Evolutionary conservation across 2,888 invertebrate genomes (phyloP), one percentile per base, ranked within the genome.

Genomic region (Drosophila macrothrix): DNA sequence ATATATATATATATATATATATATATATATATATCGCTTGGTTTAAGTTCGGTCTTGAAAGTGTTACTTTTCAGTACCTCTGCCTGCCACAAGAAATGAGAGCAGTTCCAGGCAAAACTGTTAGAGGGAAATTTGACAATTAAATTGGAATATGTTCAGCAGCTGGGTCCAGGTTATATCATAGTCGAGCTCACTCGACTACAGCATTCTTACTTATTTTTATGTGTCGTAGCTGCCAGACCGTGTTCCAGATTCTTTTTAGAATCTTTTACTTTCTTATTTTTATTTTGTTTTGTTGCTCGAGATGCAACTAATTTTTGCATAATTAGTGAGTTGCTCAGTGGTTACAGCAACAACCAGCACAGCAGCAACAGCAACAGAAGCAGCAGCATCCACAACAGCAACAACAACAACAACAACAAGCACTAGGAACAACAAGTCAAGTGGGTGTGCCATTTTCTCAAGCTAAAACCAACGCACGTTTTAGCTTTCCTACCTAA

Each of bases 401-500:
- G 1, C 60, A 28, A 25, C 58, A 66, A 6, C 60, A 28, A 29
- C 64, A 52, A 31, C 61, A 64, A 14, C 53, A 62, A 43, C 70
- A 61, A 22, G 14, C 4, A 14, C 14, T n/a, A 22, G 41, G 41
- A 22, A 67, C 71, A 84, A 67, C 81, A 81, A 84, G 84, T 88
- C 88, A 88, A 84, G 86, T 86, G 82, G 72, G 79, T 88, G 89
- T 88, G 87, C 84, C 89, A 85, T 79, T 81, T 85, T 88, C 89
- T 84, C 77, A 84, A 79, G 80, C 77, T 67, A 77, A 79, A 73
- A 43, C 66, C 73, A 73, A 69, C 67, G 70, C 82, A 72, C 72
- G 68, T 76, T 70, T 54, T 54, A 74, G 77, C 83, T 73, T 73
- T 70, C 73, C 73, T 67, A 53, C 75, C 75, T 77, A 88, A 87